Evolutionary conservation across 2,113 vertebrate species (phyloP), one percentile per base, ranked within the genome.

Genomic region (Himantopus leucocephalus): DNA sequence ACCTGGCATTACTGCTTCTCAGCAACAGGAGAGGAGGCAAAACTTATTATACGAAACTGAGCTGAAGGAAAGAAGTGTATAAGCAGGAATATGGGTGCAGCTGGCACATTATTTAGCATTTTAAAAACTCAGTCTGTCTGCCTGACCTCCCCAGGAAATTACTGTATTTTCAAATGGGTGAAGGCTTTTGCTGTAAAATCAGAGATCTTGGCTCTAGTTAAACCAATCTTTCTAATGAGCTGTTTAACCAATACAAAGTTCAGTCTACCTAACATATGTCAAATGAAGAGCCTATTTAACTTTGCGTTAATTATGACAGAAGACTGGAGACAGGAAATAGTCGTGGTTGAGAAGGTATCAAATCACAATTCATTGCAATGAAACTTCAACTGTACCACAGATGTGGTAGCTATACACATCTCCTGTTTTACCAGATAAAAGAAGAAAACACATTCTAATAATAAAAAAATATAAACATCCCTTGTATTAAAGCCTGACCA

Each of bases 401-500:
- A 60, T 82, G 26, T 60, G 26, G 76, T 66, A 94, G 84, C 90
- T 90, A 59, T 76, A 78, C 2, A 0, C 30, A 58, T 83, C 71
- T 96, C 45, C 34, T 95, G 72, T 92, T 94, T 71, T 72, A 70
- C 52, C 75, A 91, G 92, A 95, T 83, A 95, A 94, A 92, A 90
- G 64, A 88, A 76, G 74, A 97, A 97, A 97, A 96, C 26, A 90
- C 78, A 72, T 89, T 96, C 86, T 88, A 96, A 96, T 96, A 96
- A 97, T 96, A 97, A 90, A 92, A 93, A 97, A 97, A 97, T 97
- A 97, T 96, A 98, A 97, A 87, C 75, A 95, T 80, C 68, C 55
- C 84, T 96, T 97, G 90, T 97, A 95, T 96, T 96, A 97, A 96
- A 97, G 88, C 81, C 96, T 97, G 97, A 96, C 97, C 97, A 97